phyloP scores from a whole-genome alignment of 2,113 vertebrate genomes.

The Pseudonaja textilis region DNA sequence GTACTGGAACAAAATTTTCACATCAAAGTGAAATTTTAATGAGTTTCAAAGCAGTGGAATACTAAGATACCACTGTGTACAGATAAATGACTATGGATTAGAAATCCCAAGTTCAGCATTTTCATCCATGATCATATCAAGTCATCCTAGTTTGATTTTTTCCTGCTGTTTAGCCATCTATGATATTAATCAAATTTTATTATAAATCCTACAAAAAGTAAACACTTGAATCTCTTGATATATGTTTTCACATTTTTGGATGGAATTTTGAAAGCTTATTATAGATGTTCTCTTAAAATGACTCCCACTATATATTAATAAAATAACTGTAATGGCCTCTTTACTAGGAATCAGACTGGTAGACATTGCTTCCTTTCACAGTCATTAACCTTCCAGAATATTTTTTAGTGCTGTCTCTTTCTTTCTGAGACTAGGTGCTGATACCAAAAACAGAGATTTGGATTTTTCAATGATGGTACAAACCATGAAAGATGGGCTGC shows the following conservation, averaged over 20 bases:
- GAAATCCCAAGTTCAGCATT: not conserved
- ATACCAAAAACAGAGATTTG: not conserved
- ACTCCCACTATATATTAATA: not conserved
- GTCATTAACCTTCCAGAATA: not conserved
- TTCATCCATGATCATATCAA: not conserved
- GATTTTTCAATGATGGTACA: not conserved
- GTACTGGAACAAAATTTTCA: too few species aligned
- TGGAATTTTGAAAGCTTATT: not conserved
- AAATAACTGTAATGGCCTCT: not conserved
- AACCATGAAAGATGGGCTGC: not conserved
- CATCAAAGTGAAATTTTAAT: not conserved
- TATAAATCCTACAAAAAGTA: not conserved
- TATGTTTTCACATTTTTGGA: not conserved
- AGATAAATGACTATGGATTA: not conserved
- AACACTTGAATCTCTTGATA: not conserved
- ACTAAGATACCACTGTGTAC: not conserved
- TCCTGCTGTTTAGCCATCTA: not conserved
- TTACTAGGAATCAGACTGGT: not conserved
- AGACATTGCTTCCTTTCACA: not conserved
- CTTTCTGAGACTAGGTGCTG: not conserved
- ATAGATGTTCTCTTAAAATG: not conserved
- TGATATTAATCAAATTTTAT: not conserved
- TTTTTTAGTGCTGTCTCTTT: not conserved
- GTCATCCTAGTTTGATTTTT: not conserved
- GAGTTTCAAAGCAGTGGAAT: not conserved